These are phyloP conservation scores for Zaprionus nigranus DNA, from an alignment of 1,140 invertebrate species.

Conservation along the genomic window DNA sequence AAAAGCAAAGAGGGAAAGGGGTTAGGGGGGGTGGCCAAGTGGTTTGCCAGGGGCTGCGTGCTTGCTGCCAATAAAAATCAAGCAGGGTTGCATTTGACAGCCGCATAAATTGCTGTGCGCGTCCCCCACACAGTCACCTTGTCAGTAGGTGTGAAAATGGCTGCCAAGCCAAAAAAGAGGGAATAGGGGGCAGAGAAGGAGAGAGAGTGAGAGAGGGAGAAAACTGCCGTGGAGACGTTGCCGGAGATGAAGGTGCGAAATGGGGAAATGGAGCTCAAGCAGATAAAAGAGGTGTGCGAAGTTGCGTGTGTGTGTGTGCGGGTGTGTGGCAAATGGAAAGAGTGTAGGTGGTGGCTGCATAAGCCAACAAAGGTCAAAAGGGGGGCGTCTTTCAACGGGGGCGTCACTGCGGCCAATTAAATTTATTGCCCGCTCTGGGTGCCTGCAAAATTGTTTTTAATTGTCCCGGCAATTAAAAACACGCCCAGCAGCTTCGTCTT, in stretches of 20 bases:
- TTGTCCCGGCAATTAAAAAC: conserved; percentile 79
- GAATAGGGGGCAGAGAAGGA: background rate
- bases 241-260: conserved; percentile 41
- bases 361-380: conserved; percentile 56
- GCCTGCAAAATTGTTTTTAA: conserved; percentile 80
- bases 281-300: conserved; percentile 1
- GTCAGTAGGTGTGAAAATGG: conserved; percentile 76
- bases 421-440: conserved; percentile 77
- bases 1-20: conserved; percentile 39
- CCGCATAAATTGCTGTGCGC: conserved; percentile 73
- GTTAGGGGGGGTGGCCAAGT: background rate
- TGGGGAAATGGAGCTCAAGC: conserved; percentile 27
- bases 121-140: conserved; percentile 57
- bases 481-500: conserved; percentile 52
- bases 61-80: conserved; percentile 78
- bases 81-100: conserved; percentile 74
- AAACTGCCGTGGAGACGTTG: conserved; percentile 1
- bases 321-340: background rate
- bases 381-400: conserved; percentile 60
- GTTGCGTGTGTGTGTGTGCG: background rate
- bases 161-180: conserved; percentile 45
- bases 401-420: conserved; percentile 75
- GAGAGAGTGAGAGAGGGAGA: background rate
- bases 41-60: conserved; percentile 53
- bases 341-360: background rate